Base-by-base conservation (phyloP, 2,113 vertebrate genomes). In the Datnioides undecimradiatus region DNA sequence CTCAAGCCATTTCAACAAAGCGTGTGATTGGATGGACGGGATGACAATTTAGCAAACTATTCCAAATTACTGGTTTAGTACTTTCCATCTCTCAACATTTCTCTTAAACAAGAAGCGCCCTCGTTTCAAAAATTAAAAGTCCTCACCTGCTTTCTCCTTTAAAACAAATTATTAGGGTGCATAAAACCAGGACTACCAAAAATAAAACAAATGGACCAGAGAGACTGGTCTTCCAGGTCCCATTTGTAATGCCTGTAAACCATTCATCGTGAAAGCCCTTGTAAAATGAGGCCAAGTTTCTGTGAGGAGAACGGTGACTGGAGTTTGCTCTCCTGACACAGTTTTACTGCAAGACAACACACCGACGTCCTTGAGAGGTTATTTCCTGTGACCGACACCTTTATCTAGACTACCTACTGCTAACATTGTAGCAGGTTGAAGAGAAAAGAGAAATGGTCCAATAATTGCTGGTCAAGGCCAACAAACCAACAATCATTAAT, bases 231-330 rank as follows among this genome's bases (percentile, higher is more conserved):
- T 46, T 62, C 11, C 51, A 64, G 60, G 36, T 45, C 86, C 80
- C 65, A 75, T 86, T 79, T 88, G 31, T 79, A 60, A 76, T 1
- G 55, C 57, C 48, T 58, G 57, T 67, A 74, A 80, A 87, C 21
- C 33, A 29, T 72, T 76, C 55, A 36, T 49, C 0, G 17, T 75
- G 2, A 46, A 49, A 59, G 58, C 43, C 19, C 40, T 54, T 33
- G 49, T 52, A 54, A 86, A 87, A 88, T 3, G 25, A 85, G 82
- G 79, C 65, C 79, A 80, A 25, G n/a, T 58, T 68, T 62, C 57
- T 55, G 65, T 9, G 73, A 83, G 70, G 38, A 40, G 40, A 66
- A 62, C 49, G 3, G 13, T 59, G 43, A 55, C 2, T 72, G 66
- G 67, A 79, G 49, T 82, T 77, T 82, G 71, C 45, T 66, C 46